Evolutionary conservation across 2,888 invertebrate species (phyloP), one percentile per base, ranked within the genome.

Genomic region (Eupeodes latifasciatus): DNA sequence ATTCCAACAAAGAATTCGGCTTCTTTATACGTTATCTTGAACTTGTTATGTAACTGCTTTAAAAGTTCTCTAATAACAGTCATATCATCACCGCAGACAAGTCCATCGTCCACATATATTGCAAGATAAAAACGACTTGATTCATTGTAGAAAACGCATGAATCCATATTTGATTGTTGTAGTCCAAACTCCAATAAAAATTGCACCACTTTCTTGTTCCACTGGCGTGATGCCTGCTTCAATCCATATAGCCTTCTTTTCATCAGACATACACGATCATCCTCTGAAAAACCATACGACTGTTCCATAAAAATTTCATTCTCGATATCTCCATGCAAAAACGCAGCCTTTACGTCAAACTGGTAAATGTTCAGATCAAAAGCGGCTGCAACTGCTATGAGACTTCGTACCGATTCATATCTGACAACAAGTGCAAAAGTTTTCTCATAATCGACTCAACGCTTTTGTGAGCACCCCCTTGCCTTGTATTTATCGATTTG

Each of bases 331-430:
- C 90, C 89, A 59, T 90, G 80, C 5, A 90, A 72, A 79, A 90
- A 2, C 19, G 90, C 90, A 11, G 89, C 90, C 44, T 90, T 89
- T 1, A 89, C 85, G 51, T 90, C 90, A 44, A 90, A 90, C 10
- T 89, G 89, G 27, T 69, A 61, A 14, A 90, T 77, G 4, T 89
- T 69, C 14, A 89, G 49, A 62, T 76, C 76, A 51, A 81, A 59
- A 36, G 87, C 83, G 7, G 85, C 86, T 62, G 86, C 90, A 16
- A 90, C 72, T 19, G 90, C 61, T 19, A 89, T 61, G 16, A 90
- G 62, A 16, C 47, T 47, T 19, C 89, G 49, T 10, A 90, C 79
- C 6, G 89, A 90, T 1, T 83, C 89, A 36, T 89, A 86, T 49
- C 81, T 81, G 1, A 90, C 87, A 0, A 90, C 90, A 14, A 87